A percentile compares a stretch with the other conserved stretches of the same genome.
These are phyloP conservation scores for Morone chrysops DNA, from an alignment of 2,113 vertebrate genomes.

Conservation along the genomic window DNA sequence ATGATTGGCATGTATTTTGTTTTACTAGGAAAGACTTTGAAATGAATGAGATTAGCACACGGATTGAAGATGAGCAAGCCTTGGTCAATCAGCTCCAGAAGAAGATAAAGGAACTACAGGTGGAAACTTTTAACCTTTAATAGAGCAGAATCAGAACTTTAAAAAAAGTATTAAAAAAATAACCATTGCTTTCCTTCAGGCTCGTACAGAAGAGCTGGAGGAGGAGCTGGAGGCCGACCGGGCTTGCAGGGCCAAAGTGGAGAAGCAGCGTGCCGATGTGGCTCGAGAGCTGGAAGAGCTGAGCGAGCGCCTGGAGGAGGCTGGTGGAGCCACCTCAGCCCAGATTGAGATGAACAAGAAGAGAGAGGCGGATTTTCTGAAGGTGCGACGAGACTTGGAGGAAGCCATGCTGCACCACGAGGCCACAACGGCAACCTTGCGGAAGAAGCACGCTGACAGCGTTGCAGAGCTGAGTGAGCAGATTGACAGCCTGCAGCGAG, in stretches of 20 bases:
- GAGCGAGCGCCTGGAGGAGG: slow-evolving; percentile 93
- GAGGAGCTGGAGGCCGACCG: slow-evolving; percentile 94
- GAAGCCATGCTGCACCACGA: slow-evolving; percentile 91
- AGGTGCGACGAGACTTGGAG: slow-evolving; percentile 91
- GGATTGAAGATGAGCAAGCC: slow-evolving; percentile 92
- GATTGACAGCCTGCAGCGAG: slow-evolving; percentile 91
- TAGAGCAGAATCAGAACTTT: neutral
- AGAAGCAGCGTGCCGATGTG: slow-evolving; percentile 92
- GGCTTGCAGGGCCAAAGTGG: slow-evolving; percentile 88
- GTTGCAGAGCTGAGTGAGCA: slow-evolving; percentile 90
- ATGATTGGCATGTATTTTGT: neutral
- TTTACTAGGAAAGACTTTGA: slow-evolving; percentile 93
- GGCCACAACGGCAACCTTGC: slow-evolving; percentile 83
- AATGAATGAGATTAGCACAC: slow-evolving; percentile 87
- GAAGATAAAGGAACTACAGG: slow-evolving; percentile 96
- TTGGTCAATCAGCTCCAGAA: slow-evolving; percentile 91
- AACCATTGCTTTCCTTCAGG: slow-evolving; percentile 75
- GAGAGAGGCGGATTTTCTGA: slow-evolving; percentile 88
- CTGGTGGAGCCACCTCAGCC: slow-evolving; percentile 85
- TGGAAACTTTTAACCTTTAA: slow-evolving; percentile 43
- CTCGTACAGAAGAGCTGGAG: slow-evolving; percentile 91
- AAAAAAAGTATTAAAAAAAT: neutral
- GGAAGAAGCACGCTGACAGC: slow-evolving; percentile 91
- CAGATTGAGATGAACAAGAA: slow-evolving; percentile 94
- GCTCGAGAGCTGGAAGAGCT: slow-evolving; percentile 93